Base-by-base conservation (phyloP, 1,140 invertebrate genomes). In the Monochamus saltuarius region DNA sequence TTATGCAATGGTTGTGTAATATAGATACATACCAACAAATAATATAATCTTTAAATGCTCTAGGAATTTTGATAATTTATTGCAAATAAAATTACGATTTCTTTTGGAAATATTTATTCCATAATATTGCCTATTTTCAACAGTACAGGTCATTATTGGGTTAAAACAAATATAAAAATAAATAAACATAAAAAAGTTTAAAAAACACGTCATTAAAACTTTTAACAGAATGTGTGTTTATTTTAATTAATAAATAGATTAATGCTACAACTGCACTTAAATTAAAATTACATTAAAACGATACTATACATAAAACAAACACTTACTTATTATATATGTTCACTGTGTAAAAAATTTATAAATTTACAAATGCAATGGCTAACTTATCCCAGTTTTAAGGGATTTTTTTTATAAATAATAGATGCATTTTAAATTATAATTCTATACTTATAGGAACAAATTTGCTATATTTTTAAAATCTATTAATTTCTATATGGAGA, bases 401-500 rank as follows among this genome's bases (percentile, higher is more conserved):
- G 16, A 7, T 14, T 43, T 56, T 42, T 43, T 56, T 22, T 10
- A 45, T 14, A 34, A 34, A 51, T 34, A 22, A 17, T 17, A 46
- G 43, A 46, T 14, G 19, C 19, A 14, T 19, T 46, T 17, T 19
- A 46, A 40, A 40, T 1, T 46, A 46, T 17, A 46, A 46, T 46
- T 46, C 43, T 46, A 46, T 7, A 46, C n/a, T 46, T 46, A 46
- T 17, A 46, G 10, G n/a, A 19, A 14, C 9, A 29, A 29, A 3
- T 29, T 29, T 29, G 22, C 22, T 29, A 29, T 29, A 6, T 29
- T 29, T 29, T 29, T n/a, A n/a, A 29, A 51, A 35, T 39, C 45
- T 56, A 35, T 29, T 22, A 22, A 56, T 13, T 9, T 17, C 9
- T 40, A 57, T 36, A 57, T 34, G 16, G 56, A 57, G 56, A 57